phyloP scores from a whole-genome alignment of 2,888 invertebrate genomes.

The Apotomis betuletana region DNA sequence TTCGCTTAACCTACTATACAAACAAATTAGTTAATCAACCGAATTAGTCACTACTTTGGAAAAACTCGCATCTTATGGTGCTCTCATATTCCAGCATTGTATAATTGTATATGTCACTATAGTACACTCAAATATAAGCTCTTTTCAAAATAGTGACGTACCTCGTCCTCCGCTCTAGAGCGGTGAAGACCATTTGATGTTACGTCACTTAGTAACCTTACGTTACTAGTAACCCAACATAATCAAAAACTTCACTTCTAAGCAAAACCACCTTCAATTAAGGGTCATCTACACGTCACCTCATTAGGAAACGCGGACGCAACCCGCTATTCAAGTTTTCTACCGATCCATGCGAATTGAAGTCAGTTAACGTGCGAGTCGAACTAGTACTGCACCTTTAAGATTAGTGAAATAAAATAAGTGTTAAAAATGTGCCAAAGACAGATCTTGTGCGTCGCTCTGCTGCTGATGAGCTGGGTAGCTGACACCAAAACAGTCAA shows the following conservation, averaged over 20 bases:
- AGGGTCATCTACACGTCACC: slow-evolving; percentile 50
- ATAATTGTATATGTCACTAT: too few species aligned
- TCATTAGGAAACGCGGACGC: slow-evolving; percentile 53
- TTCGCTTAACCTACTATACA: too few species aligned
- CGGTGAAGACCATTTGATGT: too few species aligned
- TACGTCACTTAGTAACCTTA: too few species aligned
- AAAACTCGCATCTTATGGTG: too few species aligned
- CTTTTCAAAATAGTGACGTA: too few species aligned
- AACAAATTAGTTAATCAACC: too few species aligned
- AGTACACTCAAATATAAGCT: too few species aligned
- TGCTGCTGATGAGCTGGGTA: slow-evolving; percentile 69
- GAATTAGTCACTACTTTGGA: too few species aligned
- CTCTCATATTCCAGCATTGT: too few species aligned
- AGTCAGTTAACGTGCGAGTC: slow-evolving; percentile 1
- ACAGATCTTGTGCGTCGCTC: slow-evolving; percentile 57
- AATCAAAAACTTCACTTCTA: neutral
- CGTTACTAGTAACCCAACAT: neutral
- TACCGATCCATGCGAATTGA: slow-evolving; percentile 7
- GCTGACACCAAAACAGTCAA: slow-evolving; percentile 67
- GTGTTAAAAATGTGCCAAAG: slow-evolving; percentile 62
- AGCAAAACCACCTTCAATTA: slow-evolving; percentile 14
- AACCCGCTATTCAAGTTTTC: slow-evolving; percentile 41
- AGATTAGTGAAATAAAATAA: slow-evolving; percentile 6
- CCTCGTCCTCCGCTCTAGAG: too few species aligned
- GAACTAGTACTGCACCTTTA: slow-evolving; percentile 9